Evolutionary conservation across 2,888 invertebrate genomes (phyloP), one percentile per base, ranked within the genome.

Genomic region (Heliconius aoede): DNA sequence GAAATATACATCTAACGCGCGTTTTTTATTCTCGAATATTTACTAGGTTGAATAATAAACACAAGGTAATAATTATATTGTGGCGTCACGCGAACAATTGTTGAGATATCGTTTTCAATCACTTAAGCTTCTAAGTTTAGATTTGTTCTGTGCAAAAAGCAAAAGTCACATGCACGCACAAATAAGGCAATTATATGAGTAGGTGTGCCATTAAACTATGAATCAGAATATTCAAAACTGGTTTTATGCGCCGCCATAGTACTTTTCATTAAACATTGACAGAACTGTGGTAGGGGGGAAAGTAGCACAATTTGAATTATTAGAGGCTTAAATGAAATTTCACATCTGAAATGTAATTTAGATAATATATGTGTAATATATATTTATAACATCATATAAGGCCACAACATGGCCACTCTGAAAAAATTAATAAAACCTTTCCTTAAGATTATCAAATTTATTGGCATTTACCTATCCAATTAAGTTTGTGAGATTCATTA

Each of bases 201-300:
- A 80, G 77, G 84, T 85, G 84, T 82, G 83, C 84, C 83, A 82
- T 81, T 82, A 85, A 85, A 85, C 86, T 84, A 86, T 91, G 88
- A 91, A 81, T 91, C 88, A 89, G 82, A 46, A 85, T 85, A 84
- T 86, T 86, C 76, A 83, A 85, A 91, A 92, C 91, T 83, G 87
- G 91, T 92, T 93, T 86, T 87, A 85, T 79, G 83, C 82, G 82
- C 82, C 80, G 82, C 84, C 69, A 74, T 85, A 83, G 83, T 83
- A 85, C 82, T 85, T 84, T 82, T 81, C 73, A 82, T 79, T 81
- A 80, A 80, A 79, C 79, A 82, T 80, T 85, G 85, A 83, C 83
- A 84, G 83, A 80, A 81, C 76, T 82, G 80, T 80, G 83, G 80
- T 81, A 80, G 81, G 81, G 81, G 81, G 80, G 84, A 87, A 90